Conservation (phyloP, 2,113 vertebrate species). For the Nansenia antarctica region DNA sequence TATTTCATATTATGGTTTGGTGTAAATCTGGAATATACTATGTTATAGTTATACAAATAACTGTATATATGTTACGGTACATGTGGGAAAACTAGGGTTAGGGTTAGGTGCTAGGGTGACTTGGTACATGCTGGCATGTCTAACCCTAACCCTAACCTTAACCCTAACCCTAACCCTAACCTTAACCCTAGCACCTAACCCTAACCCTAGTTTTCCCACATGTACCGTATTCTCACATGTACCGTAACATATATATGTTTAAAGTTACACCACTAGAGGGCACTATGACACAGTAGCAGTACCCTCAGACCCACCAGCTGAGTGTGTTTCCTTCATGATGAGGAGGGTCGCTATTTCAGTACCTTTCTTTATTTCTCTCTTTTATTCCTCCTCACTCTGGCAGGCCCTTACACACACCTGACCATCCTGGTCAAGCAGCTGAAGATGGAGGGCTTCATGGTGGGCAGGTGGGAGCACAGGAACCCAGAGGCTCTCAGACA, state of each 20-base stretch:
- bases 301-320: not conserved
- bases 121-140: too few species aligned
- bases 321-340: not conserved
- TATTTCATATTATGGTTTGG: too few species aligned
- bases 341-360: not conserved
- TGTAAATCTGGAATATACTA: too few species aligned
- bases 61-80: too few species aligned
- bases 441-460: conserved; percentile 82
- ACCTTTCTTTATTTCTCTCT: not conserved
- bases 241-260: too few species aligned
- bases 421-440: conserved; percentile 78
- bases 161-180: too few species aligned
- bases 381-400: not conserved
- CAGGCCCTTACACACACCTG: conserved; percentile 75
- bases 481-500: conserved; percentile 74
- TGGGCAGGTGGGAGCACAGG: conserved; percentile 69
- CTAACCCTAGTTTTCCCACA: not conserved
- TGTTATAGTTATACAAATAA: too few species aligned
- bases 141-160: too few species aligned
- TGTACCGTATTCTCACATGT: not conserved
- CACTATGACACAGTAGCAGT: not conserved
- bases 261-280: not conserved
- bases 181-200: too few species aligned
- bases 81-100: too few species aligned
- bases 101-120: too few species aligned